Evolutionary conservation across 2,888 invertebrate genomes (phyloP).

Genomic region (Cerceris ruficornis): DNA sequence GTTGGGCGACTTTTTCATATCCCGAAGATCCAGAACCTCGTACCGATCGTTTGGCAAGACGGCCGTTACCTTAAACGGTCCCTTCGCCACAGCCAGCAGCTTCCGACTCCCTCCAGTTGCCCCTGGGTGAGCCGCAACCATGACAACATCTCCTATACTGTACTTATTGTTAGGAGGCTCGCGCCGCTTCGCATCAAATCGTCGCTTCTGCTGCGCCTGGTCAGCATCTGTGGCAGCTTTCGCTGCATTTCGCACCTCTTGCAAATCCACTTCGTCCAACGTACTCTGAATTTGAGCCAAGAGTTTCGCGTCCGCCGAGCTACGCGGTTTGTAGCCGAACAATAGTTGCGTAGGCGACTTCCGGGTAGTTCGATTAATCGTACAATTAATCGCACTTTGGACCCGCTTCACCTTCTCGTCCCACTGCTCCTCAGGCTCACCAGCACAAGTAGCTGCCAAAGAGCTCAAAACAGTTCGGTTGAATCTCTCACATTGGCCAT

Average conservation of each 20-base stretch:
- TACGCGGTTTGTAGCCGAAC: constrained; percentile 51
- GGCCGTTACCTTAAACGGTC: constrained; percentile 59
- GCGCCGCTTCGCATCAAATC: constrained; percentile 43
- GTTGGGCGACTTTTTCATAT: constrained; percentile 50
- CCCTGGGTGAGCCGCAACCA: constrained; percentile 47
- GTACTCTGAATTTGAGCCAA: constrained; percentile 36
- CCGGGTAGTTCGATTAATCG: constrained; percentile 47
- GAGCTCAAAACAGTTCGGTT: constrained; percentile 2
- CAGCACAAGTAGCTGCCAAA: constrained; percentile 8
- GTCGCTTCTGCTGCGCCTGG: constrained; percentile 39
- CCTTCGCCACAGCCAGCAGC: constrained; percentile 53
- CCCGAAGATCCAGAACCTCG: constrained; percentile 59
- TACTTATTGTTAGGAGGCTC: constrained; percentile 49
- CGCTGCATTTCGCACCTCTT: constrained; percentile 36
- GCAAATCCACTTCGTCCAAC: constrained; percentile 44
- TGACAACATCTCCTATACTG: constrained; percentile 55
- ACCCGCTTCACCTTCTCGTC: constrained; percentile 8
- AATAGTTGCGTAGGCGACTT: constrained; percentile 43
- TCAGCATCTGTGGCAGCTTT: constrained; percentile 39
- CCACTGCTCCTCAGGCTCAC: not conserved
- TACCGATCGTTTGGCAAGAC: constrained; percentile 62
- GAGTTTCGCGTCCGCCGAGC: constrained; percentile 37
- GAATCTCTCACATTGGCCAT: no score
- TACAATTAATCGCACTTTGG: constrained; percentile 55
- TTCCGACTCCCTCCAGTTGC: constrained; percentile 60